Percentiles rank a stretch among this genome's conserved stretches.
Conservation (phyloP, 2,888 invertebrate species). For the Eudemis profundana region DNA sequence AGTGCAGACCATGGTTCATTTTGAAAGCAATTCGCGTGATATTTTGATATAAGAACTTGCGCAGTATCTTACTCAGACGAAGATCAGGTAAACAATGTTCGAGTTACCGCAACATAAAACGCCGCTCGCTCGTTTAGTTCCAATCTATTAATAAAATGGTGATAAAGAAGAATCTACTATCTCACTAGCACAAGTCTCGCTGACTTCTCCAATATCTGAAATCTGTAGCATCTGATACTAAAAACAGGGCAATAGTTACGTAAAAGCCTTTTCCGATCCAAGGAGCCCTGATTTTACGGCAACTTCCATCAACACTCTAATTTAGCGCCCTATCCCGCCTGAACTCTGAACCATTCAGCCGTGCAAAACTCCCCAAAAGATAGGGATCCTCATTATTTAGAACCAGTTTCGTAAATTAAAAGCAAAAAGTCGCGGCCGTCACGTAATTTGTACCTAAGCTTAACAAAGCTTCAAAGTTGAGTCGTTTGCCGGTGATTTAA, state of each 20-base stretch:
- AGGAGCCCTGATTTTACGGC: not conserved
- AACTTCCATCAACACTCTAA: slow-evolving; percentile 21
- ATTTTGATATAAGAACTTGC: no score
- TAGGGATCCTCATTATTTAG: slow-evolving; percentile 38
- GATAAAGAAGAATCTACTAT: not conserved
- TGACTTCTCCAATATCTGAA: not conserved
- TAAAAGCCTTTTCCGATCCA: not conserved
- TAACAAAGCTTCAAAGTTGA: slow-evolving; percentile 40
- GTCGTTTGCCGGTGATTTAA: slow-evolving; percentile 41
- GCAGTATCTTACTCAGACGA: no score
- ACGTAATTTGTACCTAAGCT: slow-evolving; percentile 30
- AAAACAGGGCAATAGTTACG: not conserved
- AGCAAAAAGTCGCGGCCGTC: slow-evolving; percentile 39
- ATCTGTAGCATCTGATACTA: not conserved
- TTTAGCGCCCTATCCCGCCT: slow-evolving; percentile 2
- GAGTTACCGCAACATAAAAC: no score
- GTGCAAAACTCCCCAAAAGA: slow-evolving; percentile 28
- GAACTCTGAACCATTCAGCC: slow-evolving; percentile 16
- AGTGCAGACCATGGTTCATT: no score
- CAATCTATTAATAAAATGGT: no score
- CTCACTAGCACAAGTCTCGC: not conserved
- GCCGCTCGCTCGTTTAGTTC: no score
- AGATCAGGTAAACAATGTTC: no score
- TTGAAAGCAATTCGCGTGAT: no score
- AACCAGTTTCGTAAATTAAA: slow-evolving; percentile 40